Evolutionary conservation across 1,140 invertebrate species (phyloP), one percentile per base, ranked within the genome.

Genomic region (Chironomus tepperi): DNA sequence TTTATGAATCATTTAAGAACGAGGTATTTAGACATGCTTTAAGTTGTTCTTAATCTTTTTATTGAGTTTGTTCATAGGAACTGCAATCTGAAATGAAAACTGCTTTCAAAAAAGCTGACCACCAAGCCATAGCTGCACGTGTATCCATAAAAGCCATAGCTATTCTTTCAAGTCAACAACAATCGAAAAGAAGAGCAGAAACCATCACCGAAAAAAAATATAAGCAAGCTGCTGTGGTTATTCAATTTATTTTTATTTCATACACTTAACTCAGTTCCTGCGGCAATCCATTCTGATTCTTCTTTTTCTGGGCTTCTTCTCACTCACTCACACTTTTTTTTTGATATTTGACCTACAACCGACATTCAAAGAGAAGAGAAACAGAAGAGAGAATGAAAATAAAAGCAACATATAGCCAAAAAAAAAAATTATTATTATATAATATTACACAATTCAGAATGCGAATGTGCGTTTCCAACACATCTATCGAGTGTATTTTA

Each of bases 331-430:
- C n/a, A n/a, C 12, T 57, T n/a, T 57, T 57, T n/a, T 57, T 57
- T 12, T 18, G n/a, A 70, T 70, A 70, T 70, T 70, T 70, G 65
- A 70, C 65, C 65, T 70, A 70, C 65, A 70, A 70, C 65, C 65
- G 65, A 70, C 65, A 70, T 70, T 70, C 65, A 70, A 57, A 34
- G 43, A 9, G 43, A 47, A 47, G 43, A 47, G 43, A 47, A n/a
- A 57, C 12, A n/a, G n/a, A n/a, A 57, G 47, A 15, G 3, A 15
- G 12, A 57, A 15, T 5, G 12, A 15, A 15, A 57, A 57, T n/a
- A 57, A 57, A 57, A 57, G 47, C 47, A 57, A 57, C 47, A 57
- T 57, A 57, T 57, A 57, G 47, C 47, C 10, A 57, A n/a, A n/a
- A n/a, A n/a, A n/a, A n/a, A n/a, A n/a, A n/a, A n/a, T n/a, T n/a